phyloP scores from a whole-genome alignment of 2,888 invertebrate species.

The Pandemis cinnamomeana region DNA sequence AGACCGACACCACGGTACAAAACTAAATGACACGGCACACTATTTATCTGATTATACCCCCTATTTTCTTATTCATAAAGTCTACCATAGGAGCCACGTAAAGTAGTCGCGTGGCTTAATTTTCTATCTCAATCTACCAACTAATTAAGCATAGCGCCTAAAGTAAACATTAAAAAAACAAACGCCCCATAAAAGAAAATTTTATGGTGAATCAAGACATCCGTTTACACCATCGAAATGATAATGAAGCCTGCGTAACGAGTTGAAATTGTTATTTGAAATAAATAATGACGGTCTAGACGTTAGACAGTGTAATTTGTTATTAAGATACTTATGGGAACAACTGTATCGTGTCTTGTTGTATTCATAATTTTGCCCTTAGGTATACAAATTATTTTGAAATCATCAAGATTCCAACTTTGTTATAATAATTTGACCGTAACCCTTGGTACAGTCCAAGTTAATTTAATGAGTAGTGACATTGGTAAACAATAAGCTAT shows the following conservation, averaged over 20 bases:
- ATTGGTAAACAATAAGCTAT: background rate
- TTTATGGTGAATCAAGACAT: constrained; percentile 64
- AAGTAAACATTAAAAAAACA: constrained; percentile 60
- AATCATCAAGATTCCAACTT: background rate
- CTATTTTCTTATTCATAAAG: background rate
- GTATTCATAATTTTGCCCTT: background rate
- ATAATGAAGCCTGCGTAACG: constrained; percentile 46
- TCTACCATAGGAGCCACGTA: background rate
- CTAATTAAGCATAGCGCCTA: constrained; percentile 70
- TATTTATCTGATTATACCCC: background rate
- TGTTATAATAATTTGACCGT: no score
- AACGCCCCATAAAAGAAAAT: constrained; percentile 56
- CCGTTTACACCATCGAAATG: constrained; percentile 57
- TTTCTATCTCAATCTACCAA: constrained; percentile 53
- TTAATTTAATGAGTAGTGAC: no score
- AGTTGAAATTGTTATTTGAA: constrained; percentile 23
- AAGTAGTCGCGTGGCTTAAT: constrained; percentile 6
- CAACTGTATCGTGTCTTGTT: background rate
- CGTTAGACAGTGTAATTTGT: background rate
- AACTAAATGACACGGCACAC: background rate
- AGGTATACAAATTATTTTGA: background rate
- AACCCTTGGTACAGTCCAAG: no score
- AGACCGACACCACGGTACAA: constrained; percentile 13
- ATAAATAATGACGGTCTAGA: background rate
- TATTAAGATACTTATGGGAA: background rate